Percentiles rank a stretch among this genome's conserved stretches.
Conservation (phyloP, 2,888 invertebrate species). For the Zelleria hepariella region DNA sequence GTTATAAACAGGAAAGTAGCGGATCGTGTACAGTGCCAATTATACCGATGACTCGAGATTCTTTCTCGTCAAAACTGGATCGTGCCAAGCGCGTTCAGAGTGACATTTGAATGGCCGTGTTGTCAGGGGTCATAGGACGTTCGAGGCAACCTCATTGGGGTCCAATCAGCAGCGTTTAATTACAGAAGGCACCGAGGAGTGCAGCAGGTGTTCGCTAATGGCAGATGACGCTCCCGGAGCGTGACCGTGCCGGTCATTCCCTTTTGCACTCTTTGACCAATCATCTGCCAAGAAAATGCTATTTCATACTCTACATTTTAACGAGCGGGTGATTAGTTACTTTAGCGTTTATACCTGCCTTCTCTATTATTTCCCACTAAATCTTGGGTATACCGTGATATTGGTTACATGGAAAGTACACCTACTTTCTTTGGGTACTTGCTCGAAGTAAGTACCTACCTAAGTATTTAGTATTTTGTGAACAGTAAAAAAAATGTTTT, state of each 20-base stretch:
- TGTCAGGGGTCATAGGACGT: background rate
- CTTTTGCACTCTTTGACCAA: slow-evolving; percentile 12
- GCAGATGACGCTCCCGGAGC: slow-evolving; percentile 18
- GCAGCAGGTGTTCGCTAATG: slow-evolving; percentile 1
- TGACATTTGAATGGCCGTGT: background rate
- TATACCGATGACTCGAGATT: background rate
- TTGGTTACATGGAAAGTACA: no score
- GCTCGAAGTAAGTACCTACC: no score
- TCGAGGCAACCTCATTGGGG: background rate
- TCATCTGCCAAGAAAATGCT: background rate
- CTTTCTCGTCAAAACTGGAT: background rate
- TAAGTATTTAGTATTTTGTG: no score
- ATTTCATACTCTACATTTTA: background rate
- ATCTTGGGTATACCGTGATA: no score
- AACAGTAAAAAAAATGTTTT: no score
- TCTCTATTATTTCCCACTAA: no score
- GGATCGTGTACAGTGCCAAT: background rate
- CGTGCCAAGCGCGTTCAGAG: background rate
- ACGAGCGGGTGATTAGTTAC: background rate
- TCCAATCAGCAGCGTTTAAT: background rate
- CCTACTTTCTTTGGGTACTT: no score
- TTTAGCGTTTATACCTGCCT: no score
- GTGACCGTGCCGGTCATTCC: slow-evolving; percentile 36
- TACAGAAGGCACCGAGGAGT: background rate
- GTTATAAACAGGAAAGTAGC: background rate